A percentile compares a stretch with the other conserved stretches of the same genome.
Conservation (phyloP, 2,888 invertebrate genomes). For the Ischnus inquisitorius region DNA sequence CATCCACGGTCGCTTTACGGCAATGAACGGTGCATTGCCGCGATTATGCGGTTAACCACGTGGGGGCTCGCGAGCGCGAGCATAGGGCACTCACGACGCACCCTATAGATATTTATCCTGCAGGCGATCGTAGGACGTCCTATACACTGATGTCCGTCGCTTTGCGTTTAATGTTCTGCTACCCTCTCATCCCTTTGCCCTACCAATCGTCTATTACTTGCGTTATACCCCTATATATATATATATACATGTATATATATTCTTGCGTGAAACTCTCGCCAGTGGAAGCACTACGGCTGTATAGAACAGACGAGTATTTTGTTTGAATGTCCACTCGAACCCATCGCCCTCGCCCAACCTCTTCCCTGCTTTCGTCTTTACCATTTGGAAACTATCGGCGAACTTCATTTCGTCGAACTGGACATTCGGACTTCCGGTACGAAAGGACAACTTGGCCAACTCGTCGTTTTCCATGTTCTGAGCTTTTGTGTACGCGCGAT, state of each 20-base stretch:
- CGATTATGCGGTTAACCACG: constrained; percentile 70
- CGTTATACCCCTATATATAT: neutral
- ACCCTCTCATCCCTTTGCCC: constrained; percentile 33
- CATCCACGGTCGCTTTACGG: constrained; percentile 68
- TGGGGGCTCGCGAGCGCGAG: constrained; percentile 43
- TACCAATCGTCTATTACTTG: neutral
- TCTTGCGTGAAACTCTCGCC: neutral
- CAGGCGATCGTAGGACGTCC: constrained; percentile 41
- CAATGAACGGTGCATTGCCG: constrained; percentile 69
- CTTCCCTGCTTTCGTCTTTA: neutral
- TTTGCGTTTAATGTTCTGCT: constrained; percentile 62
- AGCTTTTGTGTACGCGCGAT: neutral
- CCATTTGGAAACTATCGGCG: constrained; percentile 45
- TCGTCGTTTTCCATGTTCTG: neutral
- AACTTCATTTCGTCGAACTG: constrained; percentile 47
- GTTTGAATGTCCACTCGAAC: neutral
- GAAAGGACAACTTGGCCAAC: constrained; percentile 58
- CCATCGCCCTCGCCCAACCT: neutral
- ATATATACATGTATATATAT: neutral
- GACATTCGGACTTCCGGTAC: constrained; percentile 57
- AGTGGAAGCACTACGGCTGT: neutral
- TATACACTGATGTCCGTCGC: constrained; percentile 55
- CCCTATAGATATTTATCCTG: constrained; percentile 59
- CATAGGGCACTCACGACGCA: constrained; percentile 46
- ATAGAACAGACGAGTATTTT: neutral